Conservation (phyloP, 2,113 vertebrate species). For the Centropus unirufus region DNA sequence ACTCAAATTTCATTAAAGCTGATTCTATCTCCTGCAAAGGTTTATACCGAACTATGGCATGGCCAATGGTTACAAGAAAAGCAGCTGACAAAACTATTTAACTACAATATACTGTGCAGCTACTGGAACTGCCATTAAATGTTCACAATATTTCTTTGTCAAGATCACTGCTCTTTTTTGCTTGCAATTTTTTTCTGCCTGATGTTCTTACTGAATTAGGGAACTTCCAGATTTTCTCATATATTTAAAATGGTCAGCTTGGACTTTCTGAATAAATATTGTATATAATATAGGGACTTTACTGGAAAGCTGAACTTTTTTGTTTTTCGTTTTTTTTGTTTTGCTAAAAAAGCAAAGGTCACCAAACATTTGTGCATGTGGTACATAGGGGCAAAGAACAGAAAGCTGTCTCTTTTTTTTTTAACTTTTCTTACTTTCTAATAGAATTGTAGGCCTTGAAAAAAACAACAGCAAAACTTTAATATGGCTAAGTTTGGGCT, state of each 20-base stretch:
- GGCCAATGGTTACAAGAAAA: conserved; percentile 59
- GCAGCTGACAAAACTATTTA: conserved; percentile 68
- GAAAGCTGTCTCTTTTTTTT: background rate
- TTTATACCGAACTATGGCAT: conserved; percentile 38
- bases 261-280: background rate
- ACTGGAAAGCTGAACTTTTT: background rate
- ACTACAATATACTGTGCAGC: conserved; percentile 35
- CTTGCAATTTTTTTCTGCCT: background rate
- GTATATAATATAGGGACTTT: fast-evolving
- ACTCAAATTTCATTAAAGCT: conserved; percentile 64
- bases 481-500: background rate
- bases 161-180: conserved; percentile 15
- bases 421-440: background rate
- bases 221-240: background rate
- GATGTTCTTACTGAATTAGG: background rate
- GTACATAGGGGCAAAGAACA: background rate
- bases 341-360: background rate
- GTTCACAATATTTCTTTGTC: conserved; percentile 51
- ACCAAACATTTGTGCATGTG: background rate
- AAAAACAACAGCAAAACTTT: background rate
- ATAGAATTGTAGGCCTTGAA: background rate
- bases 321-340: background rate
- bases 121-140: conserved; percentile 61
- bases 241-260: background rate
- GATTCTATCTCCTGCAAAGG: conserved; percentile 44